phyloP scores from a whole-genome alignment of 2,888 invertebrate species.

The Fragum fragum region DNA sequence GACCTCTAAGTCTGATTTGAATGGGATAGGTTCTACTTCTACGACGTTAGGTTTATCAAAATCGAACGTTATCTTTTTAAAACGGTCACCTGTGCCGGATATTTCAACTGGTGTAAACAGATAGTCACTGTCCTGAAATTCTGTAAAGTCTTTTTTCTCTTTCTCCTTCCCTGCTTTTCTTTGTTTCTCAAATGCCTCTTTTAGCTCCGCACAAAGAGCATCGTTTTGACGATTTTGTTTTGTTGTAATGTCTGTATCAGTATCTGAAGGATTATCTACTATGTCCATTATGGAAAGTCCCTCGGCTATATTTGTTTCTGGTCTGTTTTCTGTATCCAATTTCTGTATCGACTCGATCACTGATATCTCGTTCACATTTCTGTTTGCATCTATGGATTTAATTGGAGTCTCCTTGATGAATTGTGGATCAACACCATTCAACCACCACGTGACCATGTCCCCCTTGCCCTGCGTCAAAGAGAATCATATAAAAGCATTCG shows the following conservation, averaged over 20 bases:
- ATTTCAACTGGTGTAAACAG: slow-evolving; percentile 61
- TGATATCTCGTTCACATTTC: slow-evolving; percentile 23
- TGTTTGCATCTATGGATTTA: slow-evolving; percentile 13
- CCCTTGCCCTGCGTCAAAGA: slow-evolving; percentile 73
- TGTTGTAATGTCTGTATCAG: not conserved
- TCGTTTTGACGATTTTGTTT: slow-evolving; percentile 9
- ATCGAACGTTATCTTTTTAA: not conserved
- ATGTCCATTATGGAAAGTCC: not conserved
- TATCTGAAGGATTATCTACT: not conserved
- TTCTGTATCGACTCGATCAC: not conserved
- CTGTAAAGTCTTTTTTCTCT: slow-evolving; percentile 33
- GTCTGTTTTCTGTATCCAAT: not conserved
- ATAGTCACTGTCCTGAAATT: slow-evolving; percentile 35
- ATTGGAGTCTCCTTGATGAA: slow-evolving; percentile 11
- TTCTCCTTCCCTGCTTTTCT: slow-evolving; percentile 1
- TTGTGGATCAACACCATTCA: slow-evolving; percentile 46
- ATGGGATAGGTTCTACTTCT: slow-evolving; percentile 12
- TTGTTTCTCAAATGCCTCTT: slow-evolving; percentile 9
- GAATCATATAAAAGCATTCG: too few relatives aligned
- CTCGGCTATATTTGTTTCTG: not conserved
- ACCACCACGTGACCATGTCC: slow-evolving; percentile 79
- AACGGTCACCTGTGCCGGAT: slow-evolving; percentile 44
- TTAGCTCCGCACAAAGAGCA: slow-evolving; percentile 12
- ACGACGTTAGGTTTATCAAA: slow-evolving; percentile 2
- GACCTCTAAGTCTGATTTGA: slow-evolving; percentile 2